Evolutionary conservation across 2,797 vertebrate species (phyloP), one percentile per base, ranked within the genome.

Genomic region (Lemur catta): DNA sequence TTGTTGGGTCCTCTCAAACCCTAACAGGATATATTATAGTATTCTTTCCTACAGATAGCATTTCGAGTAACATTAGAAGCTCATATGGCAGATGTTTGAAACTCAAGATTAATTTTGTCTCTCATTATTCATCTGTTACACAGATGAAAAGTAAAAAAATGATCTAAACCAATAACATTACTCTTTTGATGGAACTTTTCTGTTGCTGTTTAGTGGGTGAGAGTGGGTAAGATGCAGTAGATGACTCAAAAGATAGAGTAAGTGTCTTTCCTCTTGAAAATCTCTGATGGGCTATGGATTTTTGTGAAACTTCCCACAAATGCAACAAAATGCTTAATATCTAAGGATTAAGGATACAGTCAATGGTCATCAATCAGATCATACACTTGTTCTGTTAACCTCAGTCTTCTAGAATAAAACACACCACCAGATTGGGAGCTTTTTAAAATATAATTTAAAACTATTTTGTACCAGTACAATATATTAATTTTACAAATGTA

Each of bases 401-500:
- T 75, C 91, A 88, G 72, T 35, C 67, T 65, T 1, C 63, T 84
- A 96, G 94, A 98, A 98, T 52, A 97, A 98, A 97, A 91, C 88
- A 96, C 92, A 98, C 96, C 96, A 98, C 98, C 98, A 96, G 65
- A 97, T 46, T 78, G 86, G 96, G 84, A 97, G 61, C 38, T 93
- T 98, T 98, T 98, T 98, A 96, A 98, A 98, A 98, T 99, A 99
- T 99, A 99, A 99, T 99, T 99, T 99, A 99, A 99, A 99, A 98
- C 98, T 98, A 99, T 98, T 98, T 97, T 98, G 98, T 99, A 99
- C 98, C 98, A 98, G 96, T 99, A 99, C 99, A 99, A 99, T 99
- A 99, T 99, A 99, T 99, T 99, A 99, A 99, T 98, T 99, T 99
- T 99, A 99, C 98, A 99, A 99, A 99, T 98, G 98, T 99, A 98